Percentiles rank a stretch among this genome's conserved stretches.
Evolutionary conservation across 2,797 vertebrate genomes (phyloP).

Genomic region (Acanthurus leucopareius): DNA sequence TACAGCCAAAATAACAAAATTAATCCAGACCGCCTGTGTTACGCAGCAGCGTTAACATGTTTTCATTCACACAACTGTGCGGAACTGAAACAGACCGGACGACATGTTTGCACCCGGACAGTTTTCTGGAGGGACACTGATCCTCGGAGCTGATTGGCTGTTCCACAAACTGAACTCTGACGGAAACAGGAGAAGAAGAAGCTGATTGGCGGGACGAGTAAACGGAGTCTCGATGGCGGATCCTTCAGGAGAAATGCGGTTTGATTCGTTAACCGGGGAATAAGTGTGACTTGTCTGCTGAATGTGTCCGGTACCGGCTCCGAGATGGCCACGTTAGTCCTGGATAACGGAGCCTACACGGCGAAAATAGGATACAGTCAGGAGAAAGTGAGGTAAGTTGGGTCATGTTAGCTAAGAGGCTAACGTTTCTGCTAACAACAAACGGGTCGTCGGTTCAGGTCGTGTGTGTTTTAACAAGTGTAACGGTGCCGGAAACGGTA

Average conservation of each 20-base stretch:
- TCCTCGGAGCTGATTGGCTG: constrained; percentile 44
- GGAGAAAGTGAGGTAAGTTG: constrained; percentile 90
- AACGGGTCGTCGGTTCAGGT: no score
- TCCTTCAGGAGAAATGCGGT: not conserved
- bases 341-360: constrained; percentile 96
- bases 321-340: constrained; percentile 92
- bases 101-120: not conserved
- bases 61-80: no score
- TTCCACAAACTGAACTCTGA: accelerated
- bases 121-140: not conserved
- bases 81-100: no score
- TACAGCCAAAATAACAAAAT: no score
- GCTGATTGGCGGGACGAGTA: constrained; percentile 6
- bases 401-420: not conserved
- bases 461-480: no score
- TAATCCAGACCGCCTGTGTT: no score
- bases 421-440: not conserved
- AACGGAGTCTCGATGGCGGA: not conserved
- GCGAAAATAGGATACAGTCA: constrained; percentile 96
- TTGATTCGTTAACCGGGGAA: not conserved
- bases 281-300: accelerated
- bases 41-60: no score
- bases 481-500: no score
- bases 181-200: not conserved
- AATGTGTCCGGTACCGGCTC: accelerated